Base-by-base conservation (phyloP, 2,888 invertebrate species). In the Drosophila koepferae region DNA sequence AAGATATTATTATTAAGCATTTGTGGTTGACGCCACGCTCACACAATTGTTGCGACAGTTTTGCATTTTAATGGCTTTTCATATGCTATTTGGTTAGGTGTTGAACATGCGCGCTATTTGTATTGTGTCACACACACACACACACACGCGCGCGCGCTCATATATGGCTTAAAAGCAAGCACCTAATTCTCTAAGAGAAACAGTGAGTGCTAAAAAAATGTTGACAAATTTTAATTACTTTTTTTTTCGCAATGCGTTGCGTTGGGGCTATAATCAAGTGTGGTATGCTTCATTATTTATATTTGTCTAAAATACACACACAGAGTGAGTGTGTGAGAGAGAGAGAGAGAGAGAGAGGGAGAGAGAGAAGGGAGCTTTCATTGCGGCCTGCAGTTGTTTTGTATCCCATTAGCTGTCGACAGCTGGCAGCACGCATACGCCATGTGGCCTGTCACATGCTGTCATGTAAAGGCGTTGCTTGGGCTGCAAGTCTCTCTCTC, bases 171-270 rank as follows among this genome's bases (percentile, higher is more conserved):
- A 38, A 68, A 76, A 63, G 40, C 59, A 60, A 31, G 44, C 46
- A 67, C 61, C 78, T 58, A 71, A 80, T 70, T 63, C 64, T 64
- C 53, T 48, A 40, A 48, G 46, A 61, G 43, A 61, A 54, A 65
- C 41, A 44, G 14, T 44, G 23, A n/a, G 59, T 58, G 51, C 36
- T n/a, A 43, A 20, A 40, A 40, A 79, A 75, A 80, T 81, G 80
- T 84, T 86, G 86, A 86, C 86, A 82, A 80, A 82, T 85, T 85
- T 85, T 87, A 85, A 87, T 85, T 85, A 87, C 82, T 82, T 85
- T 86, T 28, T 23, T 74, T 75, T 58, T 43, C 16, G 72, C 74
- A 64, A 34, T 58, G 71, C 71, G 64, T 63, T 62, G 67, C 72
- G 71, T 78, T 74, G 74, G 59, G 70, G 73, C 74, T 75, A 78